These are phyloP conservation scores for Perccottus glenii DNA, from an alignment of 2,113 vertebrate species.

Conservation along the genomic window DNA sequence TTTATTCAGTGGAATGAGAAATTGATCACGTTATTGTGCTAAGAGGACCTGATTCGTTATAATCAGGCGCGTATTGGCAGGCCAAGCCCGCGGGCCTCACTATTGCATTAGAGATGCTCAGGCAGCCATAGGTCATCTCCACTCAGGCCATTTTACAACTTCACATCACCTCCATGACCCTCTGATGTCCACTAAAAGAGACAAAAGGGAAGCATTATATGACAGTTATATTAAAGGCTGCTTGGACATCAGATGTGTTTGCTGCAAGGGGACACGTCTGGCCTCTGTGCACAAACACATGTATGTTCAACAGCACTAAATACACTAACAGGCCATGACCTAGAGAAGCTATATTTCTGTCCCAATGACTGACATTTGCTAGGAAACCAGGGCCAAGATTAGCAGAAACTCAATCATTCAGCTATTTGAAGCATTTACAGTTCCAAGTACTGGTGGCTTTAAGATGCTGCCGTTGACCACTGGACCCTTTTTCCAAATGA, in stretches of 20 bases:
- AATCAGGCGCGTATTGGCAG: slow-evolving; percentile 98
- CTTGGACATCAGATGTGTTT: slow-evolving; percentile 23
- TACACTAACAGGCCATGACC: slow-evolving; percentile 34
- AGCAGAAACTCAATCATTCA: slow-evolving; percentile 54
- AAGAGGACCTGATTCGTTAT: slow-evolving; percentile 98
- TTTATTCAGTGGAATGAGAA: slow-evolving; percentile 99
- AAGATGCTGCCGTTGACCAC: slow-evolving; percentile 32
- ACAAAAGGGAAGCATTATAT: slow-evolving; percentile 68
- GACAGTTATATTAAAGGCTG: slow-evolving; percentile 43
- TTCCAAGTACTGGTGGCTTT: slow-evolving; percentile 32
- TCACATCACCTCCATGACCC: slow-evolving; percentile 89
- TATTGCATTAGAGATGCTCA: slow-evolving; percentile 92
- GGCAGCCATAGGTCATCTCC: slow-evolving; percentile 84
- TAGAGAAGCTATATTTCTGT: slow-evolving; percentile 54
- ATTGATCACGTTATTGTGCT: slow-evolving; percentile 99
- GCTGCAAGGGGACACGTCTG: background rate
- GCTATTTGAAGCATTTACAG: slow-evolving; percentile 42
- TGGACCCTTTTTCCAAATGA: slow-evolving; percentile 61
- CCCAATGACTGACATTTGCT: slow-evolving; percentile 60
- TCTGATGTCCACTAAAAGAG: slow-evolving; percentile 78
- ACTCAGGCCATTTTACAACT: slow-evolving; percentile 92
- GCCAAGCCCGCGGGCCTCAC: slow-evolving; percentile 86
- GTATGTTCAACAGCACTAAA: background rate
- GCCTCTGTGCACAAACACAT: background rate
- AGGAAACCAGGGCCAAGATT: slow-evolving; percentile 32